Evolutionary conservation across 2,113 vertebrate genomes (phyloP).

Genomic region (Syrrhaptes paradoxus): DNA sequence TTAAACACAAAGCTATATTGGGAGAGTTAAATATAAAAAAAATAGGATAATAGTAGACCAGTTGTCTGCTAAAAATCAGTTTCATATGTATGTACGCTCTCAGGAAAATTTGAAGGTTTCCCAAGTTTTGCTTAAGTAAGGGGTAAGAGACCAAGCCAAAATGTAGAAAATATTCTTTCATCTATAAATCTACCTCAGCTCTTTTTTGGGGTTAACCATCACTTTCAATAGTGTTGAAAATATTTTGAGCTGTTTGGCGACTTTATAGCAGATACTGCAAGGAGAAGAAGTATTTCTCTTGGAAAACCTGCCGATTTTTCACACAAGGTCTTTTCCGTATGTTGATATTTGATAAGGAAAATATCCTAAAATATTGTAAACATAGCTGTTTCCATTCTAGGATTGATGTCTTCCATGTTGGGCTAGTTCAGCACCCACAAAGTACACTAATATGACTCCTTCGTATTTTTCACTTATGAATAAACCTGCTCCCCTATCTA

Average conservation of each 20-base stretch:
- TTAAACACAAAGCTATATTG: not conserved
- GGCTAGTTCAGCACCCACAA: not conserved
- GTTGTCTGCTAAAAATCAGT: not conserved
- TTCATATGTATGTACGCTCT: fast-evolving
- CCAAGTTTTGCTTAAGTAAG: not conserved
- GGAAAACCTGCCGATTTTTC: not conserved
- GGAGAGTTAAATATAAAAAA: not conserved
- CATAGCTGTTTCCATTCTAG: not conserved
- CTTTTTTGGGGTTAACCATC: not conserved
- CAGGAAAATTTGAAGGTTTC: not conserved
- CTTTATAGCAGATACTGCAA: not conserved
- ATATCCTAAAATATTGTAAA: not conserved
- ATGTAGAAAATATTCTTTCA: not conserved
- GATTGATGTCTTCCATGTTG: not conserved
- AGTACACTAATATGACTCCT: not conserved
- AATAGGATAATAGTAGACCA: not conserved
- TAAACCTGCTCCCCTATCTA: not conserved
- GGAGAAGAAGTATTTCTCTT: not conserved
- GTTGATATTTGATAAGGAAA: not conserved
- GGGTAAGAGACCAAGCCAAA: not conserved
- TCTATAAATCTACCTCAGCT: not conserved
- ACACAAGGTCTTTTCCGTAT: not conserved
- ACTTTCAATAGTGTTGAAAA: not conserved
- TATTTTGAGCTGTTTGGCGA: not conserved
- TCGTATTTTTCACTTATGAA: not conserved